These are phyloP conservation scores for Ptychadena robeensis DNA, from an alignment of 2,797 vertebrate genomes.

Conservation along the genomic window DNA sequence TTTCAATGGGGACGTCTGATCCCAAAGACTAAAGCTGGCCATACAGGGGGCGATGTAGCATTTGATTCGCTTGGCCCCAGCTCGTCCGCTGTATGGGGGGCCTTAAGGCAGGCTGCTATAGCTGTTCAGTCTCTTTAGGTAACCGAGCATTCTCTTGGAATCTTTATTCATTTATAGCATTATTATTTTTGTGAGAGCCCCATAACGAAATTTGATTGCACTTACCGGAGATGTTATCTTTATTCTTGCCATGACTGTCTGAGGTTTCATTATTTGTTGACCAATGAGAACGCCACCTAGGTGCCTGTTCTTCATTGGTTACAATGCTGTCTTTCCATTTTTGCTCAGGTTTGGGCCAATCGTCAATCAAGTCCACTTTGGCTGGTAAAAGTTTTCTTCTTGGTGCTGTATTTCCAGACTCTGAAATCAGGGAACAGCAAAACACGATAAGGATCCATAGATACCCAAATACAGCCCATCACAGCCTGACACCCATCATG, in stretches of 20 bases:
- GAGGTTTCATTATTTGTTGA: not conserved
- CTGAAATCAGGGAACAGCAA: conserved; percentile 54
- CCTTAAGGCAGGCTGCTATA: too few species aligned
- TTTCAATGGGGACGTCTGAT: too few species aligned
- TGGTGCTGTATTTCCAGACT: not conserved
- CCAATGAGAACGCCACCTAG: conserved; percentile 25
- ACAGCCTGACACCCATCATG: not conserved
- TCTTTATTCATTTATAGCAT: too few species aligned
- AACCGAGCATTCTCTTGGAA: too few species aligned
- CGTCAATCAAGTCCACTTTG: conserved; percentile 64
- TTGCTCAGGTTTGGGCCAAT: conserved; percentile 66
- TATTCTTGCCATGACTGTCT: not conserved
- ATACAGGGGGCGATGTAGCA: too few species aligned
- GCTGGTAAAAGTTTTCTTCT: conserved; percentile 69
- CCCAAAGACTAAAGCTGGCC: too few species aligned
- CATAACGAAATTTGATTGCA: not conserved
- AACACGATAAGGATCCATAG: not conserved
- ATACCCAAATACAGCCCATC: not conserved
- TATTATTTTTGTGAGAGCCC: too few species aligned
- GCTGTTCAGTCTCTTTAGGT: too few species aligned
- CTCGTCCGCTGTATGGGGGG: too few species aligned
- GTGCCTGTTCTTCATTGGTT: not conserved
- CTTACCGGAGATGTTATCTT: conserved; percentile 2
- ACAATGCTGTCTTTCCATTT: conserved; percentile 56
- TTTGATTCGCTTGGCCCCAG: too few species aligned